Evolutionary conservation across 2,797 vertebrate species (phyloP).

Genomic region (Esox lucius): DNA sequence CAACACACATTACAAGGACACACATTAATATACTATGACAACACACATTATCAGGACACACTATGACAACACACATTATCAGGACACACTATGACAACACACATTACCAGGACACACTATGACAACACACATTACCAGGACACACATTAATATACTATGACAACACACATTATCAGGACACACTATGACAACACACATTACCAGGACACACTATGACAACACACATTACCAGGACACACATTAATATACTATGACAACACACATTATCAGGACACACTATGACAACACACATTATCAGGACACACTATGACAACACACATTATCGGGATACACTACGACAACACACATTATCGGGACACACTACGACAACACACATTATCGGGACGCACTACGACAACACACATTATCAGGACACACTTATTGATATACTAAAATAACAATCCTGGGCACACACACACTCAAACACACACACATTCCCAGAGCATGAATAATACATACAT

Average conservation of each 20-base stretch:
- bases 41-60: too few relatives aligned
- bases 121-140: too few relatives aligned
- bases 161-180: too few relatives aligned
- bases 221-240: background rate
- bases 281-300: background rate
- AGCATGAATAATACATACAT: conserved; percentile 56
- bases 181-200: too few relatives aligned
- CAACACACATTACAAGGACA: too few relatives aligned
- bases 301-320: too few relatives aligned
- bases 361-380: background rate
- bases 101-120: too few relatives aligned
- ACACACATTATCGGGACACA: background rate
- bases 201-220: background rate
- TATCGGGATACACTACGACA: background rate
- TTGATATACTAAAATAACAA: background rate
- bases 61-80: too few relatives aligned
- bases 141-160: too few relatives aligned
- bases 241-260: background rate
- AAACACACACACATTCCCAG: background rate
- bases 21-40: too few relatives aligned
- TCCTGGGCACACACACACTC: background rate
- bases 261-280: background rate
- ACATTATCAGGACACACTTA: background rate
- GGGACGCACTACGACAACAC: background rate
- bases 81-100: too few relatives aligned